phyloP scores from a whole-genome alignment of 2,113 vertebrate species.

The Propithecus coquereli region DNA sequence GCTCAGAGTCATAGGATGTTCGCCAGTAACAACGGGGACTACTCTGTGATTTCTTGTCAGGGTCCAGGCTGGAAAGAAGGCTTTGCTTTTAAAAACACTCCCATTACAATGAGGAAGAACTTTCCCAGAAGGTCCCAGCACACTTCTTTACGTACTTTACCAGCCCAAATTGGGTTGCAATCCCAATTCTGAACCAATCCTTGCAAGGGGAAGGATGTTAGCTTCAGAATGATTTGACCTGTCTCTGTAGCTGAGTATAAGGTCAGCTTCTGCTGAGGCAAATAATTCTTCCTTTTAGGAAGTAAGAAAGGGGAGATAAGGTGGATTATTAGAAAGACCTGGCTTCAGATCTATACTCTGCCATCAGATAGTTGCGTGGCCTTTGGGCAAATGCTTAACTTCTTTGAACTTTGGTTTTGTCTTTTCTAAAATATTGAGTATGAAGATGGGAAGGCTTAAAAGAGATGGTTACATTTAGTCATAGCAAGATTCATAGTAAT shows the following conservation, averaged over 20 bases:
- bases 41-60: background rate
- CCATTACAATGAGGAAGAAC: background rate
- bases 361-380: background rate
- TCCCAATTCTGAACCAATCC: background rate
- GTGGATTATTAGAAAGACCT: background rate
- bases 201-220: background rate
- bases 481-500: background rate
- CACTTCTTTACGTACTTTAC: background rate
- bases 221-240: background rate
- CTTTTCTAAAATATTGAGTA: background rate
- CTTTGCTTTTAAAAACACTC: background rate
- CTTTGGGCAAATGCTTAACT: background rate
- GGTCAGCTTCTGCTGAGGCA: background rate
- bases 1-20: background rate
- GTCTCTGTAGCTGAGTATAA: background rate
- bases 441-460: background rate
- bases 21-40: background rate
- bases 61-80: background rate
- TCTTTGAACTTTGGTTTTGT: background rate
- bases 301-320: background rate
- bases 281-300: background rate
- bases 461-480: background rate
- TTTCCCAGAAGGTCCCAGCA: background rate
- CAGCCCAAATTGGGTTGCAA: background rate
- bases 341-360: slow-evolving; percentile 27